Evolutionary conservation across 2,797 vertebrate genomes (phyloP).

Genomic region (Salmo trutta): DNA sequence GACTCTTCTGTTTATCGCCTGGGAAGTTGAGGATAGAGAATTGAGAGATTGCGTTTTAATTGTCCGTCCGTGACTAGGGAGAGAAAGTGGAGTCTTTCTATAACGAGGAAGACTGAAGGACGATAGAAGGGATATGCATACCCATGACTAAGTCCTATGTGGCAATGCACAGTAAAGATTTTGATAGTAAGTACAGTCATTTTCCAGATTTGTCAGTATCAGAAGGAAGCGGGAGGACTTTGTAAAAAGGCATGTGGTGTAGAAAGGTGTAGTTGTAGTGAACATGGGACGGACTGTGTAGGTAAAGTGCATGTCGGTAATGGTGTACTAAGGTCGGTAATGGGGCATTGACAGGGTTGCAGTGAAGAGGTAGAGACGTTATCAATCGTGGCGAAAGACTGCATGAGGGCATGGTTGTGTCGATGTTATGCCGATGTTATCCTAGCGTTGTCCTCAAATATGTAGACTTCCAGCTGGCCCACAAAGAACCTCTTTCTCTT

Average conservation of each 20-base stretch:
- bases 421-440: neutral
- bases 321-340: neutral
- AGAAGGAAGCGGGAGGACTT: neutral
- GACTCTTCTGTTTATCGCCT: constrained; percentile 5
- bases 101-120: neutral
- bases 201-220: neutral
- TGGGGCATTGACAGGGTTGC: constrained; percentile 8
- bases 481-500: constrained; percentile 27
- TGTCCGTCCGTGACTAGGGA: neutral
- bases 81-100: neutral
- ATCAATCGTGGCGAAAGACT: neutral
- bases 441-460: neutral
- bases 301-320: constrained; percentile 22
- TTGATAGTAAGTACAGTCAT: neutral
- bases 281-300: constrained; percentile 5
- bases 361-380: neutral
- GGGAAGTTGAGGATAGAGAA: constrained; percentile 6
- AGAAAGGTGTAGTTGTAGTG: neutral
- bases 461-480: constrained; percentile 38
- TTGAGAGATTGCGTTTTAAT: neutral
- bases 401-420: neutral
- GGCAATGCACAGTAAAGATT: neutral
- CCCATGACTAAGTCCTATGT: neutral
- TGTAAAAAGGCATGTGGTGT: constrained; percentile 40
- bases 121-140: neutral